Evolutionary conservation across 1,140 invertebrate genomes (phyloP).

Genomic region (Drosophila elegans): DNA sequence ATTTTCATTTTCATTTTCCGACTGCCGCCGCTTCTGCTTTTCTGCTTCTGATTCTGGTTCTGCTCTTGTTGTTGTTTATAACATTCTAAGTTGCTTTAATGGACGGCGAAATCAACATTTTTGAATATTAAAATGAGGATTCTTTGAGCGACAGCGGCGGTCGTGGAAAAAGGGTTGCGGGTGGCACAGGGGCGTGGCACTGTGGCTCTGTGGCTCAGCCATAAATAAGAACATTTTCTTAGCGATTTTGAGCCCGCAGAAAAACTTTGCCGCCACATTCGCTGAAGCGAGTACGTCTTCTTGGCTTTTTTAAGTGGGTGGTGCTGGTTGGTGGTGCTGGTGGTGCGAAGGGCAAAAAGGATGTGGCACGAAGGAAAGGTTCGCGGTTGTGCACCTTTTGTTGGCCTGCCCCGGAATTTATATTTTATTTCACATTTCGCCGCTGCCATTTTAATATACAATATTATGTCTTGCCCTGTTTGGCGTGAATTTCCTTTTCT

Average conservation of each 20-base stretch:
- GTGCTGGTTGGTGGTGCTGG: no score
- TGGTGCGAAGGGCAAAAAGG: no score
- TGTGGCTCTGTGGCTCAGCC: slow-evolving; percentile 39
- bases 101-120: slow-evolving; percentile 61
- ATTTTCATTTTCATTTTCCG: slow-evolving; percentile 8
- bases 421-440: slow-evolving; percentile 56
- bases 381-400: slow-evolving; percentile 57
- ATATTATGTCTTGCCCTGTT: slow-evolving; percentile 37
- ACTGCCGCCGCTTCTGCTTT: not conserved
- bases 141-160: slow-evolving; percentile 23
- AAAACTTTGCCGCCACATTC: slow-evolving; percentile 53
- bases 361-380: not conserved
- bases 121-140: slow-evolving; percentile 69
- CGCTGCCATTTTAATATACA: slow-evolving; percentile 54
- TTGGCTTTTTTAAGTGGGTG: slow-evolving; percentile 1
- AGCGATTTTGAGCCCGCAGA: slow-evolving; percentile 31
- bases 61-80: slow-evolving; percentile 1
- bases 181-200: not conserved
- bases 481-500: slow-evolving; percentile 14
- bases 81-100: slow-evolving; percentile 59
- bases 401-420: slow-evolving; percentile 40
- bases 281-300: slow-evolving; percentile 11
- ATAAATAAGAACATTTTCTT: slow-evolving; percentile 69
- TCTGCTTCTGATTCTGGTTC: no score
- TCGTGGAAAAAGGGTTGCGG: slow-evolving; percentile 1